phyloP scores from a whole-genome alignment of 1,140 invertebrate genomes.

The Drosophila kikkawai region DNA sequence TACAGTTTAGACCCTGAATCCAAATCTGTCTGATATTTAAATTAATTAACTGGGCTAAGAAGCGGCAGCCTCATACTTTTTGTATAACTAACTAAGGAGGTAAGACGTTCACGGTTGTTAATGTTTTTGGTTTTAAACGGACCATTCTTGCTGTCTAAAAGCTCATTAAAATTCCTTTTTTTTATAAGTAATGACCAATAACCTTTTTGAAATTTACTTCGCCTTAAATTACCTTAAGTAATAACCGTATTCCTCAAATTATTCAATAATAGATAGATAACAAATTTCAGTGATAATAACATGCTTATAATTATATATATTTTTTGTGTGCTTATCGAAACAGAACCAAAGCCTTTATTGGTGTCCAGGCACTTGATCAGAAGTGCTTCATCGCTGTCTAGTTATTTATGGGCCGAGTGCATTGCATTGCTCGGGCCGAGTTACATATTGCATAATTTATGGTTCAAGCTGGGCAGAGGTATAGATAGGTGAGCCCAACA shows the following conservation, averaged over 20 bases:
- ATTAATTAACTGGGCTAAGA: too few relatives aligned
- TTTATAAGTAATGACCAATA: not conserved
- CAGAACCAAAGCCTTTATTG: not conserved
- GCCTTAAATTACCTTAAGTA: not conserved
- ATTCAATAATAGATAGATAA: not conserved
- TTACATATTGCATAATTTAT: conserved; percentile 42
- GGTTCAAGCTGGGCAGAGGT: not conserved
- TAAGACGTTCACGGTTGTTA: not conserved
- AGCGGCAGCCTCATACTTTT: too few relatives aligned
- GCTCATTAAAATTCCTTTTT: too few relatives aligned
- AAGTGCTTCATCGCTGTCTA: conserved; percentile 8
- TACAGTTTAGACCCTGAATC: conserved; percentile 21
- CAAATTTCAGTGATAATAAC: not conserved
- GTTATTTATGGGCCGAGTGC: conserved; percentile 21
- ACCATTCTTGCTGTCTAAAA: too few relatives aligned
- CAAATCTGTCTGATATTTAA: not conserved
- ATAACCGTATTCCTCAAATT: not conserved
- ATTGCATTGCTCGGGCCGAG: not conserved
- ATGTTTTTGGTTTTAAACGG: not conserved
- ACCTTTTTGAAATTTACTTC: not conserved
- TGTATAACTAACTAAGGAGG: not conserved
- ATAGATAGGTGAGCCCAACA: conserved; percentile 7
- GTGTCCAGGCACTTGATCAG: conserved; percentile 6
- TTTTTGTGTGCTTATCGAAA: conserved; percentile 12
- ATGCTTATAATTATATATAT: not conserved